Conservation (phyloP, 2,888 invertebrate genomes). For the Drosophila imparisetae region DNA sequence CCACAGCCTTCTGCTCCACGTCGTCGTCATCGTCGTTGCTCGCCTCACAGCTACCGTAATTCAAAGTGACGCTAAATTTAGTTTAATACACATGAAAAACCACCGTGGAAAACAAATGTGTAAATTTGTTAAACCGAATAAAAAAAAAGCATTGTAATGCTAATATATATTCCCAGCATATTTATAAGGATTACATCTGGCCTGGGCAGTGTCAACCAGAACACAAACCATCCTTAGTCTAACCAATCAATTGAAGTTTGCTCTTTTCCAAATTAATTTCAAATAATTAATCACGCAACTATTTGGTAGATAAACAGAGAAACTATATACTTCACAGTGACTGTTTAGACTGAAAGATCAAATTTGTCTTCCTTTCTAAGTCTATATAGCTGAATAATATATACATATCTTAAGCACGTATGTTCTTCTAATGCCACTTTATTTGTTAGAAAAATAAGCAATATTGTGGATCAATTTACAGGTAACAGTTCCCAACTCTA, state of each 20-base stretch:
- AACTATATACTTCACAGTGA: not conserved
- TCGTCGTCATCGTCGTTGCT: constrained; percentile 45
- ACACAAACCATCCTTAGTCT: not conserved
- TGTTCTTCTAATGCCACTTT: not conserved
- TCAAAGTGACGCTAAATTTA: constrained; percentile 83
- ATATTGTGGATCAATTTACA: not conserved
- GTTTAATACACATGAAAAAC: constrained; percentile 69
- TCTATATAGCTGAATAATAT: not conserved
- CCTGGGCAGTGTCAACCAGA: not conserved
- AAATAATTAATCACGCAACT: not conserved
- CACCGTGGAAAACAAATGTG: constrained; percentile 38
- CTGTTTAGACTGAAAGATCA: not conserved
- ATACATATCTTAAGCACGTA: not conserved
- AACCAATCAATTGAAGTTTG: not conserved
- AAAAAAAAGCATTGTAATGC: constrained; percentile 1
- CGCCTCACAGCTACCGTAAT: constrained; percentile 66
- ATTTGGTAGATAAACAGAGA: not conserved
- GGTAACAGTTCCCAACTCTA: constrained; percentile 4
- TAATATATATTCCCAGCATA: not conserved
- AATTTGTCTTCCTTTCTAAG: not conserved
- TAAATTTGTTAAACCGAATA: not conserved
- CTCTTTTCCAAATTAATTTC: not conserved
- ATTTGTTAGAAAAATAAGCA: not conserved
- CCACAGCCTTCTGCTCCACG: constrained; percentile 49
- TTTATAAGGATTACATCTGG: not conserved